Base-by-base conservation (phyloP, 2,797 vertebrate species). In the Gymnodraco acuticeps region DNA sequence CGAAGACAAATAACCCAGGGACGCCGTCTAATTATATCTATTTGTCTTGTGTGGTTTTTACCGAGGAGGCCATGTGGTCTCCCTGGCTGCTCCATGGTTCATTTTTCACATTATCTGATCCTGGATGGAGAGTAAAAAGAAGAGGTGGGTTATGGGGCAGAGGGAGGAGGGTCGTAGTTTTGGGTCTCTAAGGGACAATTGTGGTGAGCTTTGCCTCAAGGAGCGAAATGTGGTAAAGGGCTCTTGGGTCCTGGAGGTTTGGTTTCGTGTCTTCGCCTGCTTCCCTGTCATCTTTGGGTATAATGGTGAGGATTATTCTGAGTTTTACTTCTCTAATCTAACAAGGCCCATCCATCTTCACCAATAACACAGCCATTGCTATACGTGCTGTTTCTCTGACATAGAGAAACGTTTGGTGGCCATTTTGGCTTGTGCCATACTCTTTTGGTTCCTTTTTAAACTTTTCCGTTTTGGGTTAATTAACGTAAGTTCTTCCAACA, bases 1-100 rank as follows among this genome's bases (percentile, higher is more conserved):
- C 87, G 88, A 96, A 95, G 94, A 96, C 94, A 96, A 97, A 96
- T 93, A 96, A 94, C 94, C 94, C 93, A 87, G 67, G 88, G 92
- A 95, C 91, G 88, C 91, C 84, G 95, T 92, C 93, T 92, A 91
- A 88, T 93, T 94, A 94, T 94, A 89, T 92, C 90, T 88, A 74
- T 92, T 96, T 93, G 89, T 90, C 95, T 96, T 94, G 92, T 88
- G 94, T 93, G 91, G 88, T 93, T 90, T 27, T 90, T 92, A 77
- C 90, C 80, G 87, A 77, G 87, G 90, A 95, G 88, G 83, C 78
- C 81, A 82, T 92, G 94, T 90, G 90, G 88, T 91, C 95, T 95
- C 92, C 77, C 73, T 75, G 85, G 87, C 88, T 88, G 86, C 88
- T 85, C 84, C 80, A 82, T 84, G 82, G 84, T 92, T 94, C 91